Conservation (phyloP, 2,797 vertebrate genomes). For the Ctenochaetus hawaiiensis region DNA sequence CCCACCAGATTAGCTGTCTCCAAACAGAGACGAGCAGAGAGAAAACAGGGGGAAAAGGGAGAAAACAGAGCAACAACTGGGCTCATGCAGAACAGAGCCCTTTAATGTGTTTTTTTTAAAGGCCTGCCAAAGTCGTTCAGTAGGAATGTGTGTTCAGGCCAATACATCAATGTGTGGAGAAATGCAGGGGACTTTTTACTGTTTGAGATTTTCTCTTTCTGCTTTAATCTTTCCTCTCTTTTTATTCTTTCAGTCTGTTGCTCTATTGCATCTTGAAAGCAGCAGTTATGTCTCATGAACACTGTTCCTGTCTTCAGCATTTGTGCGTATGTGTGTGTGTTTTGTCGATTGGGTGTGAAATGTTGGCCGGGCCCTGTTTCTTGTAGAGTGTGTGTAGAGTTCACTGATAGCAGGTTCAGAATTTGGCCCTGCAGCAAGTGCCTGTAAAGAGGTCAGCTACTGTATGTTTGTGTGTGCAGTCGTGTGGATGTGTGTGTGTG, state of each 20-base stretch:
- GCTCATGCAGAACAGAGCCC: constrained; percentile 74
- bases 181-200: constrained; percentile 55
- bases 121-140: constrained; percentile 79
- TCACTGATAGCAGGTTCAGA: constrained; percentile 56
- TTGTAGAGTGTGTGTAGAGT: constrained; percentile 44
- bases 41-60: constrained; percentile 30
- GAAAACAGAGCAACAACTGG: constrained; percentile 74
- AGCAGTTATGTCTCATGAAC: constrained; percentile 32
- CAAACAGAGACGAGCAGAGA: constrained; percentile 37
- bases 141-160: constrained; percentile 78
- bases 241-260: constrained; percentile 14
- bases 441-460: constrained; percentile 40
- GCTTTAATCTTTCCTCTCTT: constrained; percentile 31
- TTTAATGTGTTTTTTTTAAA: constrained; percentile 82
- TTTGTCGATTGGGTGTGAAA: constrained; percentile 25
- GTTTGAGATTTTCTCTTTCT: constrained; percentile 48
- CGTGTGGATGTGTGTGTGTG: constrained; percentile 35
- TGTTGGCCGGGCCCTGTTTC: constrained; percentile 46
- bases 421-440: constrained; percentile 47
- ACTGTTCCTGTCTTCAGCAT: constrained; percentile 15
- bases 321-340: constrained; percentile 22
- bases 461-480: constrained; percentile 39
- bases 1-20: constrained; percentile 42
- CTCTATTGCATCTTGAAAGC: constrained; percentile 24
- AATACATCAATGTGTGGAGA: constrained; percentile 74